These are phyloP conservation scores for Caenorhabditis auriculariae DNA, from an alignment of 2,888 invertebrate genomes.

Conservation along the genomic window DNA sequence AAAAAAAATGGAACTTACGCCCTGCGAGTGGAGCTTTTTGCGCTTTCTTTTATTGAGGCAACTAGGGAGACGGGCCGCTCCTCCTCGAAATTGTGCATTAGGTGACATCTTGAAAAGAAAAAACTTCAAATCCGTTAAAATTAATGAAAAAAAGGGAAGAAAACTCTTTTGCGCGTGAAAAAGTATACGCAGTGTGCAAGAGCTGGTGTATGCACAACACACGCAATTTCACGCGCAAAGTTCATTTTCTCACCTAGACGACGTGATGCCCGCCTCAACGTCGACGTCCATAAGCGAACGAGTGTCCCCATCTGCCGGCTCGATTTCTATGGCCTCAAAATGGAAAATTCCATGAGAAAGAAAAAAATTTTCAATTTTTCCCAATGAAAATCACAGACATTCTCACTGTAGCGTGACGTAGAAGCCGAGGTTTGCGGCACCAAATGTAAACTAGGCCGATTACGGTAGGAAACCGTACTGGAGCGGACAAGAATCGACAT, in stretches of 20 bases:
- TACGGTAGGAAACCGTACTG: too few species aligned
- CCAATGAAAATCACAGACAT: too few species aligned
- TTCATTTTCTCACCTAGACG: conserved; percentile 14
- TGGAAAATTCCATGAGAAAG: background rate
- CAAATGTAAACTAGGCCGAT: too few species aligned
- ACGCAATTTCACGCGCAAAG: too few species aligned
- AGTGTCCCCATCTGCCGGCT: conserved; percentile 10
- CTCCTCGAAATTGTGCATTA: conserved; percentile 37
- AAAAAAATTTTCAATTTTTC: background rate
- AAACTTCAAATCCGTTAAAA: background rate
- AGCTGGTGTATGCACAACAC: too few species aligned
- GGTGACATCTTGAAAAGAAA: conserved; percentile 16
- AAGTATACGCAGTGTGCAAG: too few species aligned
- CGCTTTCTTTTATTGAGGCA: conserved; percentile 28
- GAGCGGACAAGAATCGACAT: too few species aligned
- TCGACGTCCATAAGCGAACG: conserved; percentile 16
- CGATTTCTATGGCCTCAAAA: conserved; percentile 27
- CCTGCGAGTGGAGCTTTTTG: conserved; percentile 27
- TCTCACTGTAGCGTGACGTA: too few species aligned
- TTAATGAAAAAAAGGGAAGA: too few species aligned
- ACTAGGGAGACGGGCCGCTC: conserved; percentile 27
- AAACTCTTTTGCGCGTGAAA: too few species aligned
- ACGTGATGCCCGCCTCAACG: conserved; percentile 18
- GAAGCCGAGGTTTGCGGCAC: too few species aligned
- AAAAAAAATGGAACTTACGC: conserved; percentile 10